Evolutionary conservation across 2,797 vertebrate species (phyloP), one percentile per base, ranked within the genome.

Genomic region (Iguana delicatissima): DNA sequence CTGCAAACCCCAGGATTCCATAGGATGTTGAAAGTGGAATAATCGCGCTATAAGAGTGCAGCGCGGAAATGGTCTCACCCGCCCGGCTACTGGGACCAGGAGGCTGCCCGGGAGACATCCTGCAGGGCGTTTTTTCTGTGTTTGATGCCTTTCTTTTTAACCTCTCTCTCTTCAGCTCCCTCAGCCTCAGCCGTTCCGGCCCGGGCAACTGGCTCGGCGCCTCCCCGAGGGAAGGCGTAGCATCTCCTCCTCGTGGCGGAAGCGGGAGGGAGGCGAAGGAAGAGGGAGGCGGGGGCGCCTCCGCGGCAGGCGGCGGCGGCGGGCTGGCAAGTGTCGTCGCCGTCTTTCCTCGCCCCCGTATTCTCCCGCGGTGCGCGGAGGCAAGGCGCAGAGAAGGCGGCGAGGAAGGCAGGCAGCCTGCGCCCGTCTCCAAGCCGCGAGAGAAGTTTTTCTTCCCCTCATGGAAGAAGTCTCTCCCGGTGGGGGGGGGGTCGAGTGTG

Each of bases 231-330:
- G 95, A 97, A 97, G 96, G 93, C 90, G 93, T 91, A 96, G 96
- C 97, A 96, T 96, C 94, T 94, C 96, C 96, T 96, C 87, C 89
- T 89, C 88, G 84, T 72, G 72, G 52, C 89, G 16, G 92, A 92
- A 94, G 93, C 94, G 91, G 22, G 16, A 32, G 0, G 88, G 87
- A 94, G 89, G 94, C 88, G 52, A 57, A 38, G 14, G 10, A 24
- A 64, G 57, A 9, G n/a, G 80, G 80, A 22, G 4, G 38, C 2
- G 14, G n/a, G 1, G 92, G 42, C 42, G 42, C 42, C 42, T 42
- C 42, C 42, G 42, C 42, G 42, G 42, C 42, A 42, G 42, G 42
- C 42, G 42, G 42, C 42, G 42, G 42, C 42, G 42, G 42, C 81
- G 90, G 93, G 57, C 82, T 92, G 84, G 95, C 94, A 93, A 93